Evolutionary conservation across 2,797 vertebrate species (phyloP), one percentile per base, ranked within the genome.

Genomic region (Artibeus lituratus): DNA sequence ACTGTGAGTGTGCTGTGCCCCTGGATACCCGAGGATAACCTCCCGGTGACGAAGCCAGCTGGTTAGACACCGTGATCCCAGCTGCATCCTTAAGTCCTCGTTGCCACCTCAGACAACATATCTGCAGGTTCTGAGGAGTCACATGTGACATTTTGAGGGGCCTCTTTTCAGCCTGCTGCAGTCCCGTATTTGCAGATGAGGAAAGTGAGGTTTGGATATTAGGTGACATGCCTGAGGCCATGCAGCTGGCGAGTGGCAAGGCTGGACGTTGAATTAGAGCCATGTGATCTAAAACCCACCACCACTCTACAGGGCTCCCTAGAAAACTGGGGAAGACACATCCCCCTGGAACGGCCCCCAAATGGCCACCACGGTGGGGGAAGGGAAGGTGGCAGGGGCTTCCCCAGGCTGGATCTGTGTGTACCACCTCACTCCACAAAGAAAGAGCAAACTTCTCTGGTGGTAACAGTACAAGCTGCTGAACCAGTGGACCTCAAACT

Each of bases 361-460:
- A 32, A 42, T 3, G 29, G 74, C 42, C 0, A 1, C 49, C 35
- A 12, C 5, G 3, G 65, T 2, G 1, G 15, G 47, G 22, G 76
- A 14, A 1, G 26, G 44, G 29, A 18, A 42, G 91, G 10, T 4
- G 2, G 14, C 18, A 47, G 47, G 32, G 15, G 12, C 35, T 29
- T 9, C 0, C 26, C 32, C 3, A 12, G 19, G 22, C 2, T 16
- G 65, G 69, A 22, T 24, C 21, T 12, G 32, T 55, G 19, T 6
- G 26, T 9, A 26, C 22, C 14, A 0, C 57, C 49, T 53, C 21
- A 39, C n/a, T 59, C 24, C 18, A 57, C 15, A 24, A 18, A 2
- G 22, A 7, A 37, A 51, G 51, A 24, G 15, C 26, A 35, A 76
- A 3, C 89, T 21, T 59, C 62, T 59, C 49, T 65, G 47, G 32